Conservation (phyloP, 2,888 invertebrate species). For the Furcula furcula region DNA sequence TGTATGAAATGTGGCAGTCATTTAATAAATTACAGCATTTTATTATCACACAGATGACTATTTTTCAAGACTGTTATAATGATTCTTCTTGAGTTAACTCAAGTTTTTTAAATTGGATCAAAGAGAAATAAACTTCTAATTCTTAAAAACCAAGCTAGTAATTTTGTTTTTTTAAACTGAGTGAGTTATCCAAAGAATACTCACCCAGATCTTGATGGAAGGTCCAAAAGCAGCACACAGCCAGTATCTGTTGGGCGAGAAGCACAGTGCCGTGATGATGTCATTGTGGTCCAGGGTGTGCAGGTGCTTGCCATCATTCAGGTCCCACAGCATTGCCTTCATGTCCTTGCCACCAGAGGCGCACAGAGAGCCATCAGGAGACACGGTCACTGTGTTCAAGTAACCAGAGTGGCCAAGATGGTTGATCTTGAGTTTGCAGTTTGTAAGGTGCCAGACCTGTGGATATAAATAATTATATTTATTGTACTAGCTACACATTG, state of each 20-base stretch:
- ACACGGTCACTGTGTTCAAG: conserved; percentile 99
- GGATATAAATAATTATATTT: conserved; percentile 16
- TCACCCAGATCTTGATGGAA: conserved; percentile 98
- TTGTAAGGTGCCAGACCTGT: conserved; percentile 98
- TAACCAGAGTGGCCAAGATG: conserved; percentile 98
- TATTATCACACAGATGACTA: too few species aligned
- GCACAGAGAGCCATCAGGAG: conserved; percentile 99
- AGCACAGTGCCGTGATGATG: conserved; percentile 98
- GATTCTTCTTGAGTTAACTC: too few species aligned
- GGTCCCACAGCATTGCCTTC: conserved; percentile 99
- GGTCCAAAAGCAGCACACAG: conserved; percentile 99
- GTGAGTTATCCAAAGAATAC: too few species aligned
- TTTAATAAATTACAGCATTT: too few species aligned
- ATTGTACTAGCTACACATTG: too few species aligned
- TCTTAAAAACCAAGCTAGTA: too few species aligned
- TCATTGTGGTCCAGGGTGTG: conserved; percentile 99
- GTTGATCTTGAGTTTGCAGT: conserved; percentile 99
- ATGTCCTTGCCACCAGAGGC: conserved; percentile 99
- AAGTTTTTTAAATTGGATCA: too few species aligned
- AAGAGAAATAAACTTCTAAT: too few species aligned
- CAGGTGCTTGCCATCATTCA: conserved; percentile 99
- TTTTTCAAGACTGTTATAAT: too few species aligned
- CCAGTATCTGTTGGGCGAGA: conserved; percentile 99
- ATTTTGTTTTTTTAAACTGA: too few species aligned
- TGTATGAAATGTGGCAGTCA: too few species aligned